Base-by-base conservation (phyloP, 2,888 invertebrate genomes). In the Apotomis betuletana region DNA sequence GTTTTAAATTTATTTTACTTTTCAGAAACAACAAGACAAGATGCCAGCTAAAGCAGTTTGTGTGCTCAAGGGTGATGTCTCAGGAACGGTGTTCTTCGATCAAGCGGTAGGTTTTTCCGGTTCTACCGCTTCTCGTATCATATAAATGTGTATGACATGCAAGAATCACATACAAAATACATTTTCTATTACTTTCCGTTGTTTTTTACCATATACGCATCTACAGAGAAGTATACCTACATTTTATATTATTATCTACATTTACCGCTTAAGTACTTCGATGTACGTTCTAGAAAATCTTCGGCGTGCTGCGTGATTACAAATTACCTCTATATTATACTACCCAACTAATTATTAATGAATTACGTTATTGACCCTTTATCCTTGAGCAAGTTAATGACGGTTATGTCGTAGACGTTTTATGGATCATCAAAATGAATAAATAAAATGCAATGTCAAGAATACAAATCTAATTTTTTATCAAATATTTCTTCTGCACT, bases 11-110 rank as follows among this genome's bases (percentile, higher is more conserved):
- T 61, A 10, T 63, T 44, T 15, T 67, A 57, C 44, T 69, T 69
- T 63, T 5, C 57, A 63, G 69, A 72, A 63, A 49, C 46, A 64
- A 63, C 54, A 36, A 9, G 46, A 59, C 75, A 88, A 81, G 78
- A 95, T 95, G 95, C 90, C 94, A 74, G 85, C 87, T 36, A 97
- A 96, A 94, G 98, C 98, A 73, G 97, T 98, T 74, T 97, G 97
- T 87, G 97, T 98, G 79, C 94, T 98, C 77, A 96, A 95, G 76
- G 98, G 98, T 38, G 97, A 97, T 87, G 97, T 97, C 52, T 95
- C 94, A 80, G 98, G 98, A 76, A 97, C 96, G 8, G 92, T 98
- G 72, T 95, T 91, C 88, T 97, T 98, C 85, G 95, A 95, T 73
- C 98, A 98, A 91, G 92, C 94, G 88, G 96, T 96, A 93, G 88